phyloP scores from a whole-genome alignment of 1,140 invertebrate genomes.

The Drosophila arawakana region DNA sequence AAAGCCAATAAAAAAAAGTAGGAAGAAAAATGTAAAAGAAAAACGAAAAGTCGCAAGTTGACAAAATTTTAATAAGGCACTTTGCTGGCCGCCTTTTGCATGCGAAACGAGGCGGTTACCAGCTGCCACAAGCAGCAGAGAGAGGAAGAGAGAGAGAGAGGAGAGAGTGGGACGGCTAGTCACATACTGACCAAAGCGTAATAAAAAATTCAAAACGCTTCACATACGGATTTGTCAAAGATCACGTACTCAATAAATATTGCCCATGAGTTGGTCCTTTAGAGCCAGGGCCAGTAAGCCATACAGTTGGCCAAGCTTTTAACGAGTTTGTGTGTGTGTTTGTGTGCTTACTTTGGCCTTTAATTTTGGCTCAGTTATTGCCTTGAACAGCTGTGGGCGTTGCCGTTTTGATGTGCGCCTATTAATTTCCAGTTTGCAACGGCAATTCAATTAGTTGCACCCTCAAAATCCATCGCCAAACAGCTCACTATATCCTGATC shows the following conservation, averaged over 20 bases:
- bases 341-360: constrained; percentile 43
- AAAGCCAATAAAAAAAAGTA: constrained; percentile 42
- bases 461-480: not conserved
- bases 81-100: constrained; percentile 77
- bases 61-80: constrained; percentile 83
- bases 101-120: constrained; percentile 64
- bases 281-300: constrained; percentile 3
- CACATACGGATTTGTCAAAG: constrained; percentile 76
- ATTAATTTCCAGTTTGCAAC: constrained; percentile 74
- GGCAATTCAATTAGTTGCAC: constrained; percentile 76
- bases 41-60: constrained; percentile 64
- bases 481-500: too few species aligned
- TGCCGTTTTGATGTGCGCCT: constrained; percentile 75
- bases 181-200: constrained; percentile 55
- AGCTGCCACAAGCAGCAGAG: constrained; percentile 53
- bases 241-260: constrained; percentile 84
- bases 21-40: constrained; percentile 2
- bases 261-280: constrained; percentile 71
- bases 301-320: constrained; percentile 7
- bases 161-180: constrained; percentile 13
- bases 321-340: not conserved
- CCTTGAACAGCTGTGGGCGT: constrained; percentile 58
- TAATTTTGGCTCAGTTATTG: constrained; percentile 63
- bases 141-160: not conserved
- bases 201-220: constrained; percentile 82